Percentiles rank a stretch among this genome's conserved stretches.
These are phyloP conservation scores for Microctonus aethiopoides DNA, from an alignment of 2,888 invertebrate genomes.

Conservation along the genomic window DNA sequence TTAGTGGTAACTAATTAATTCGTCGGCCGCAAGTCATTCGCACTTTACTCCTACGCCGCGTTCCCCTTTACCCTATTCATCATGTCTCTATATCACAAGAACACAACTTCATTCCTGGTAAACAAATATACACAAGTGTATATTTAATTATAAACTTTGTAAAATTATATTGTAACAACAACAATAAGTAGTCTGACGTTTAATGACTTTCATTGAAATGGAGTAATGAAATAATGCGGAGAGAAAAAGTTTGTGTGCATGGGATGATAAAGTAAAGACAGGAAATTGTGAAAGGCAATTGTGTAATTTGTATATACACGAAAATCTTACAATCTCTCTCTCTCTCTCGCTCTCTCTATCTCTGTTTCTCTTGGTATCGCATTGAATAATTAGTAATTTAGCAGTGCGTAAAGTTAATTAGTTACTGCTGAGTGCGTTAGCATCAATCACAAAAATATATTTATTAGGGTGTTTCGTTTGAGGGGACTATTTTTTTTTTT, in stretches of 20 bases:
- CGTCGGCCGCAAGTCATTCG: constrained; percentile 55
- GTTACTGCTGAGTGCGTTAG: constrained; percentile 62
- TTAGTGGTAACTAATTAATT: constrained; percentile 65
- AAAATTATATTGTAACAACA: background rate
- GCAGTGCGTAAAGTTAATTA: constrained; percentile 60
- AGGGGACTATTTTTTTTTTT: too few relatives aligned
- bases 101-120: constrained; percentile 5
- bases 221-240: background rate
- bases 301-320: background rate
- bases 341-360: too few relatives aligned
- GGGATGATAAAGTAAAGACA: background rate
- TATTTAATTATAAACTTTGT: background rate
- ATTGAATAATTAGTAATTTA: constrained; percentile 53
- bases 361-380: constrained; percentile 40
- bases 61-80: background rate
- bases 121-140: background rate
- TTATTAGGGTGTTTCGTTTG: too few relatives aligned
- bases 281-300: constrained; percentile 19
- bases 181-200: constrained; percentile 5
- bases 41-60: constrained; percentile 44
- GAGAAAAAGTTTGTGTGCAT: constrained; percentile 24
- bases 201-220: background rate
- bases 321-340: too few relatives aligned
- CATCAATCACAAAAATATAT: constrained; percentile 51
- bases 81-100: background rate